Conservation (phyloP, 2,113 vertebrate species). For the Thymallus thymallus region DNA sequence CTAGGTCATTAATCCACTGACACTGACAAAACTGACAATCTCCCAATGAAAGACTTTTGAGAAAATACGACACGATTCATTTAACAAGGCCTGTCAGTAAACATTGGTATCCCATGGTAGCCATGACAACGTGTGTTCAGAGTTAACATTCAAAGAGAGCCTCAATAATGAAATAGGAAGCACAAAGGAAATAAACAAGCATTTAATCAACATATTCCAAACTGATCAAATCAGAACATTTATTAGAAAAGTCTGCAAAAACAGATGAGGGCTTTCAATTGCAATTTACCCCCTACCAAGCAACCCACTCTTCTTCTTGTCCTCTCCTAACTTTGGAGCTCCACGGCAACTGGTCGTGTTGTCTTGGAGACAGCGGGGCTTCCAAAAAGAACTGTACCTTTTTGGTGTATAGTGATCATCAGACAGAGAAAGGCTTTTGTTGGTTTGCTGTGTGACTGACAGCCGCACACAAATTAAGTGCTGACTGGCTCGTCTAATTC, state of each 20-base stretch:
- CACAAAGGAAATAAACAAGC: constrained; percentile 50
- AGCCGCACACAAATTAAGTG: not conserved
- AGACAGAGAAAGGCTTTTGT: not conserved
- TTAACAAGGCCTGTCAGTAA: constrained; percentile 36
- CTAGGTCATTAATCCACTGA: constrained; percentile 54
- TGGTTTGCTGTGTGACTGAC: not conserved
- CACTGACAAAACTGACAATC: constrained; percentile 44
- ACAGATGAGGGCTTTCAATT: constrained; percentile 22
- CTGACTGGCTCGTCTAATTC: not conserved
- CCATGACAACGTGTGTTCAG: not conserved
- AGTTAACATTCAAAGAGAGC: constrained; percentile 18
- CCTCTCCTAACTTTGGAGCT: not conserved
- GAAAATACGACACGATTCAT: constrained; percentile 41
- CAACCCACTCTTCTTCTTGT: constrained; percentile 4
- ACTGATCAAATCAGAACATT: constrained; percentile 25
- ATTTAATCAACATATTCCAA: constrained; percentile 34
- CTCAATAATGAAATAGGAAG: not conserved
- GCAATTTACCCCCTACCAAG: constrained; percentile 30
- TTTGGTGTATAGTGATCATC: not conserved
- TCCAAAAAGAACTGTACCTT: constrained; percentile 23
- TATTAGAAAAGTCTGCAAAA: constrained; percentile 27
- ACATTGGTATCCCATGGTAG: constrained; percentile 11
- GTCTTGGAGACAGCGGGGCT: constrained; percentile 60
- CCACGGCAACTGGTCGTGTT: constrained; percentile 51
- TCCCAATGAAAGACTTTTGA: not conserved